Evolutionary conservation across 2,888 invertebrate genomes (phyloP).

Genomic region (Brachylomia viminalis): DNA sequence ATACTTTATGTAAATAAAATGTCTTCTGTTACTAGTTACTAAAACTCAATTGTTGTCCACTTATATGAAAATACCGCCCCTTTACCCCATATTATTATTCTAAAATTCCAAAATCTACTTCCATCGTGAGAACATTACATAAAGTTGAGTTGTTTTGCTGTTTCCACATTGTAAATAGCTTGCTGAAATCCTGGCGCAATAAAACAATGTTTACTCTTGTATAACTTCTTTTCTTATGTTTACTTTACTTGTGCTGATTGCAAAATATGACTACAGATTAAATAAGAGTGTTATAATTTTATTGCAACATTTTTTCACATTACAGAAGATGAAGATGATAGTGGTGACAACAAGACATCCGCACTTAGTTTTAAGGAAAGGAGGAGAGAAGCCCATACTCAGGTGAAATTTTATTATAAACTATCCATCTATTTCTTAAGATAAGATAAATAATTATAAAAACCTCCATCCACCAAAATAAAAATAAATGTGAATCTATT

Average conservation of each 20-base stretch:
- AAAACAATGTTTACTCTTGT: background rate
- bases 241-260: background rate
- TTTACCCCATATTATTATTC: background rate
- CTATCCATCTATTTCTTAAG: background rate
- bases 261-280: background rate
- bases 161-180: background rate
- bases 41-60: background rate
- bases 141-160: background rate
- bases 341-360: conserved; percentile 90
- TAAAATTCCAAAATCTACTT: background rate
- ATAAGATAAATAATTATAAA: background rate
- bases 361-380: conserved; percentile 97
- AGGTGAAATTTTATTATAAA: conserved; percentile 73
- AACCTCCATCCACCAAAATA: background rate
- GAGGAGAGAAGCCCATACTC: conserved; percentile 97
- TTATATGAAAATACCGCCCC: background rate
- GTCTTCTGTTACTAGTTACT: background rate
- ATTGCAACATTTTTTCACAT: conserved; percentile 33
- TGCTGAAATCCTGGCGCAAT: background rate
- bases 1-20: background rate
- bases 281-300: background rate
- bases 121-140: background rate
- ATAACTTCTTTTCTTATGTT: background rate
- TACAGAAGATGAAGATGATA: conserved; percentile 92
- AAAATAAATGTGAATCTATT: background rate